Conservation (phyloP, 2,113 vertebrate genomes). For the Psittacula cyanocephala region DNA sequence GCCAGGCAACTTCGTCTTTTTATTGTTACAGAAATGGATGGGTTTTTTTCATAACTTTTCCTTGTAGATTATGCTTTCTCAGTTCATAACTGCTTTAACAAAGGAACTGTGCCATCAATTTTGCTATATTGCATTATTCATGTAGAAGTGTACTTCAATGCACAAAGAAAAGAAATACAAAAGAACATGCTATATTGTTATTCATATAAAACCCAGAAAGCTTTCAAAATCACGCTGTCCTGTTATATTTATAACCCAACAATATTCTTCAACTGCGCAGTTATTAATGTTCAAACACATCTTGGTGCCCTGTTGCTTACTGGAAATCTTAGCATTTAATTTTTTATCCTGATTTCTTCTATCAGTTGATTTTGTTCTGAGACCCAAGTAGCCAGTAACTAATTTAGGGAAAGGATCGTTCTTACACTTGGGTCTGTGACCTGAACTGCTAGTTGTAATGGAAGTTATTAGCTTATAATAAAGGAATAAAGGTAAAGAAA, state of each 20-base stretch:
- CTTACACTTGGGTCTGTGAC: not conserved
- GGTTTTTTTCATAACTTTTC: conserved; percentile 59
- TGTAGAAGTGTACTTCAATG: conserved; percentile 25
- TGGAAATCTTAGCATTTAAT: not conserved
- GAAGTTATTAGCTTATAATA: not conserved
- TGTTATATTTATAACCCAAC: conserved; percentile 24
- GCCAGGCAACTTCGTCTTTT: conserved; percentile 59
- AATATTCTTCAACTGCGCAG: not conserved
- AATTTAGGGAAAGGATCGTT: not conserved
- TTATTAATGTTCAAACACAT: not conserved
- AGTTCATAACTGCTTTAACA: conserved; percentile 67
- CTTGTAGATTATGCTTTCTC: conserved; percentile 70
- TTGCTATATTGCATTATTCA: conserved; percentile 68
- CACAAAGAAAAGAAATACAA: conserved; percentile 36
- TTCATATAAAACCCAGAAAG: conserved; percentile 29
- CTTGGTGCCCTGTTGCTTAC: not conserved
- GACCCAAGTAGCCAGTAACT: not conserved
- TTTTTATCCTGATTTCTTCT: not conserved
- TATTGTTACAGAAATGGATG: conserved; percentile 48
- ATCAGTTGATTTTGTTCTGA: not conserved
- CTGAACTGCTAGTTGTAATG: not conserved
- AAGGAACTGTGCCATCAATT: conserved; percentile 64
- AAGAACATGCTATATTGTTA: not conserved
- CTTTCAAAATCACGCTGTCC: not conserved
- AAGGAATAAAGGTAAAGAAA: not conserved